Evolutionary conservation across 1,140 invertebrate genomes (phyloP), one percentile per base, ranked within the genome.

Genomic region (Melitaea cinxia): DNA sequence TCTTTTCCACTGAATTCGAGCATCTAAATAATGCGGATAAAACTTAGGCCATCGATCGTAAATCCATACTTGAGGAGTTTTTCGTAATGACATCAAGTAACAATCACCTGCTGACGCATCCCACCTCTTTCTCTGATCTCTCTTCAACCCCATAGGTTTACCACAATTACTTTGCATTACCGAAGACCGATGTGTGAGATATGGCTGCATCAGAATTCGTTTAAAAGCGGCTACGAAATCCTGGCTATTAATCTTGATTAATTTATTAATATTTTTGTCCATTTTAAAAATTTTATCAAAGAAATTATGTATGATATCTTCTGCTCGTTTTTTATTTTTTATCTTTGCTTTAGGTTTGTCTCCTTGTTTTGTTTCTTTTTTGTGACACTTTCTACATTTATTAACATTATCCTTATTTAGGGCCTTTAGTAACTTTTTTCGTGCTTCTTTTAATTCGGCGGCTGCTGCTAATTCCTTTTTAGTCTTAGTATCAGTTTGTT

Each of bases 1-100:
- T 64, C 73, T 75, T 21, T 37, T 72, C 58, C 69, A 74, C 10
- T 60, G 68, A 19, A 47, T 33, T 28, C 69, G 67, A 45, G 55
- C 30, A 7, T 37, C 56, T 37, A 73, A 33, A 45, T 73, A 80
- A 1, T 72, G 65, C 2, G 73, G 72, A 60, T 77, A 78, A 24
- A 77, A 58, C 26, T 45, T 33, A 19, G 73, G 78, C 72, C 75
- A 80, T 15, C 62, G 72, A 35, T 74, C 45, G 53, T 76, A 66
- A n/a, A 74, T 66, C 65, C 72, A 74, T 9, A 70, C 14, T 26
- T 80, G 72, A 7, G 75, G 72, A 23, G 68, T 72, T 53, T 59
- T 75, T 53, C 66, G 59, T 24, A 77, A 42, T 0, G 78, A 54
- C 72, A 77, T 77, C 5, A 75, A 57, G 42, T 77, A 81, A 45